phyloP scores from a whole-genome alignment of 2,113 vertebrate species.

The Gymnarchus niloticus region DNA sequence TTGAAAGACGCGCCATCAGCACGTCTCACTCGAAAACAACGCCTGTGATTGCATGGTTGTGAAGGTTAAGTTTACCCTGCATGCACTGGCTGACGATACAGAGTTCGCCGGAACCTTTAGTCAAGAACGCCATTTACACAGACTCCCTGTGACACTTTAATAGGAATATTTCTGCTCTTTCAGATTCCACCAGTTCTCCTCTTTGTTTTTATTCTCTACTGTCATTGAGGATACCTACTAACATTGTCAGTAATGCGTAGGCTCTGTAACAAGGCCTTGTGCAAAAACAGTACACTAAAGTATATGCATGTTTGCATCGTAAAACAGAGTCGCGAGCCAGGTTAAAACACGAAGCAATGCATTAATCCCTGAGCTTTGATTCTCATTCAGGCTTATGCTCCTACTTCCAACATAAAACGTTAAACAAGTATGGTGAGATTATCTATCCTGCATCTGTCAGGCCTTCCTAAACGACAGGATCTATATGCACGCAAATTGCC shows the following conservation, averaged over 20 bases:
- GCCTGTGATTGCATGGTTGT: background rate
- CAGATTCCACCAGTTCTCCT: background rate
- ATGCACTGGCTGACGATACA: background rate
- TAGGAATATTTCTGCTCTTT: background rate
- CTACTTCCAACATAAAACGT: background rate
- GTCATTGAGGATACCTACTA: background rate
- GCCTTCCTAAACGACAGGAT: background rate
- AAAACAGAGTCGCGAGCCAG: background rate
- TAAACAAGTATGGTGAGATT: background rate
- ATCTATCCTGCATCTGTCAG: background rate
- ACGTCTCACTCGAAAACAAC: background rate
- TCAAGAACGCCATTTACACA: background rate
- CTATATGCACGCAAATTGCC: conserved; percentile 1
- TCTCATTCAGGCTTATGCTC: background rate
- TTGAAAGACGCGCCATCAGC: background rate
- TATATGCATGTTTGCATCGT: background rate
- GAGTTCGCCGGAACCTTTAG: background rate
- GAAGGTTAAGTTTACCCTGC: background rate
- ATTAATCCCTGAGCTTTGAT: background rate
- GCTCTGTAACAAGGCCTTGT: background rate
- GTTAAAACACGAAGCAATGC: background rate
- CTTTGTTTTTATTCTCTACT: background rate
- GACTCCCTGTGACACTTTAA: background rate
- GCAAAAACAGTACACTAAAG: background rate
- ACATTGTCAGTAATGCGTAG: background rate